phyloP scores from a whole-genome alignment of 2,113 vertebrate genomes.

The Hippocampus comes region DNA sequence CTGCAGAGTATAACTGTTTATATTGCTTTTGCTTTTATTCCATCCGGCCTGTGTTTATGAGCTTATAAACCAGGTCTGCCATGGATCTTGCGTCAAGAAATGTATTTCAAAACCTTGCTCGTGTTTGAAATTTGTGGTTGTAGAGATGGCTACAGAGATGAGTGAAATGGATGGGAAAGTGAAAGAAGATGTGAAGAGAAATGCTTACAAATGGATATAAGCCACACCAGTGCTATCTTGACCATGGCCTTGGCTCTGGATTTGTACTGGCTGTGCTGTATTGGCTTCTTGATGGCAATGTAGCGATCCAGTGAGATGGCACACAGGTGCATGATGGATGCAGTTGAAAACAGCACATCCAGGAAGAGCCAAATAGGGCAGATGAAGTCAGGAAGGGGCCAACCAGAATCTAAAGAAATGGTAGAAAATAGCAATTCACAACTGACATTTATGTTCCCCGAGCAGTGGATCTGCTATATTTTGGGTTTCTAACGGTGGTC shows the following conservation, averaged over 20 bases:
- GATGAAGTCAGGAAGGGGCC: constrained; percentile 86
- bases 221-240: constrained; percentile 93
- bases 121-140: background rate
- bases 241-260: constrained; percentile 86
- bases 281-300: constrained; percentile 96
- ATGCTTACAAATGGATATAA: constrained; percentile 92
- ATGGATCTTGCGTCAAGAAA: constrained; percentile 6
- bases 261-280: constrained; percentile 94
- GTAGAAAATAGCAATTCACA: constrained; percentile 22
- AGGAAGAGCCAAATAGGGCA: constrained; percentile 97
- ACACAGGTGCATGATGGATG: constrained; percentile 97
- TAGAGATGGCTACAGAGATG: background rate
- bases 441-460: background rate
- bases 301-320: constrained; percentile 98
- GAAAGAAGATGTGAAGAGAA: constrained; percentile 9
- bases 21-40: constrained; percentile 25
- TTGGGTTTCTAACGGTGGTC: background rate
- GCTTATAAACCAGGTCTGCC: constrained; percentile 5
- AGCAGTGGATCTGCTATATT: background rate
- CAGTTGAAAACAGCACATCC: constrained; percentile 97
- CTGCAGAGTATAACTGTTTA: constrained; percentile 14
- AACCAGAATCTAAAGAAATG: constrained; percentile 81
- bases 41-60: constrained; percentile 3
- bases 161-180: background rate
- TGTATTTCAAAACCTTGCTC: background rate